Conservation (phyloP, 1,140 invertebrate species). For the Drosophila elegans region DNA sequence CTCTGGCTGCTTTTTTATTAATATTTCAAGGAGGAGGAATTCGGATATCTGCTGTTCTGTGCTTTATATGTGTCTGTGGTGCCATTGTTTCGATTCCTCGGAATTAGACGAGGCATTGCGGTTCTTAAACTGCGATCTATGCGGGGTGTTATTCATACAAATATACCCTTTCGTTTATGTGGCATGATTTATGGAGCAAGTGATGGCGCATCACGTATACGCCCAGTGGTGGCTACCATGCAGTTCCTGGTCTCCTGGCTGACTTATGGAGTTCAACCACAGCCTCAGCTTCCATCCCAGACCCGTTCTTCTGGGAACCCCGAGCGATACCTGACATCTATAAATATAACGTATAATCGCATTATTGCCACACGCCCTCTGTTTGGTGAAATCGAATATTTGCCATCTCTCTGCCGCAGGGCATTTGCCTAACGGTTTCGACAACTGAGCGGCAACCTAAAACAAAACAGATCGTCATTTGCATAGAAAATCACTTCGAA, state of each 20-base stretch:
- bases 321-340: conserved; percentile 28
- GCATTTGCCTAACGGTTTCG: conserved; percentile 52
- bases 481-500: conserved; percentile 72
- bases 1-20: conserved; percentile 37
- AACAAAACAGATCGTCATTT: conserved; percentile 54
- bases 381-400: conserved; percentile 56
- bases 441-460: conserved; percentile 37
- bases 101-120: conserved; percentile 66
- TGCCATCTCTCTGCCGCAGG: conserved; percentile 32
- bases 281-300: neutral
- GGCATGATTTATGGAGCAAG: conserved; percentile 65
- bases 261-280: conserved; percentile 11
- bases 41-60: conserved; percentile 9
- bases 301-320: conserved; percentile 34
- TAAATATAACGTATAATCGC: conserved; percentile 55
- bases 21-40: conserved; percentile 60
- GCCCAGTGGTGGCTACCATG: conserved; percentile 29
- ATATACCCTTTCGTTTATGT: conserved; percentile 27
- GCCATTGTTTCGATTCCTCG: conserved; percentile 70
- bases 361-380: conserved; percentile 60
- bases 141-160: conserved; percentile 57
- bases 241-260: conserved; percentile 8
- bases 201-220: conserved; percentile 45
- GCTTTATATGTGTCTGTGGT: conserved; percentile 14
- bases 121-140: conserved; percentile 63